Conservation (phyloP, 92 coral and sea anemone genomes). For the Nematostella vectensis region DNA sequence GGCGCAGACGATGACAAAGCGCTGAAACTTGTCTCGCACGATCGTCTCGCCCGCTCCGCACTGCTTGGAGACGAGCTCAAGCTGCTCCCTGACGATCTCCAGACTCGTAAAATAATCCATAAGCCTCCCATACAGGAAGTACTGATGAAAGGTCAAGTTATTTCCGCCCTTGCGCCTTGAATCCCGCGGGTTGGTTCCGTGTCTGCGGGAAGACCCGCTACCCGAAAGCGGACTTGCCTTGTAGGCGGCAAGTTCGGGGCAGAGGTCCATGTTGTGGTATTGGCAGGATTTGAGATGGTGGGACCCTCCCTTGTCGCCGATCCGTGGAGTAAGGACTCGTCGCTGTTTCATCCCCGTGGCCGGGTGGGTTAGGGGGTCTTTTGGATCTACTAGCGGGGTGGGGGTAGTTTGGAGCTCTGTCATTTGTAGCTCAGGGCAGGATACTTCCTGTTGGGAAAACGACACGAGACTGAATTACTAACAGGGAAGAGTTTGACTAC, state of each 20-base stretch:
- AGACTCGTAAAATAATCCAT: slow-evolving; percentile 26
- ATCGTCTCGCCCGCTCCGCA: slow-evolving; percentile 28
- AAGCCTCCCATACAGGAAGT: slow-evolving; percentile 23
- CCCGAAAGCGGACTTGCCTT: slow-evolving; percentile 15
- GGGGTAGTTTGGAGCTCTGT: slow-evolving; percentile 32
- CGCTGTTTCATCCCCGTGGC: slow-evolving; percentile 27
- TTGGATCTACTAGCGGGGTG: slow-evolving; percentile 19
- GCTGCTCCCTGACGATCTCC: slow-evolving; percentile 24
- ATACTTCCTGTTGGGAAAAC: neutral
- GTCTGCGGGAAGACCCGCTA: slow-evolving; percentile 1
- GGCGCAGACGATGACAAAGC: slow-evolving; percentile 29
- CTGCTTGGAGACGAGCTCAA: slow-evolving; percentile 30
- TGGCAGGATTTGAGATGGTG: slow-evolving; percentile 28
- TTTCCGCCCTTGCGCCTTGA: slow-evolving; percentile 13
- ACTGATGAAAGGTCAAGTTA: slow-evolving; percentile 23
- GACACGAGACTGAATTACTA: neutral
- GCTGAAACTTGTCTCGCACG: slow-evolving; percentile 27
- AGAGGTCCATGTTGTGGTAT: slow-evolving; percentile 31
- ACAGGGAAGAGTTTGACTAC: no score
- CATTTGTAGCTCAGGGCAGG: slow-evolving; percentile 35
- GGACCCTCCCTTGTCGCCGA: slow-evolving; percentile 10
- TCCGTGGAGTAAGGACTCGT: slow-evolving; percentile 20
- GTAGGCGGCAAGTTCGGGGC: slow-evolving; percentile 34
- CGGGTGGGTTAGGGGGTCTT: slow-evolving; percentile 23
- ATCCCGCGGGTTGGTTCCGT: slow-evolving; percentile 14